Base-by-base conservation (phyloP, 2,797 vertebrate species). In the Sebastes hubbsi region DNA sequence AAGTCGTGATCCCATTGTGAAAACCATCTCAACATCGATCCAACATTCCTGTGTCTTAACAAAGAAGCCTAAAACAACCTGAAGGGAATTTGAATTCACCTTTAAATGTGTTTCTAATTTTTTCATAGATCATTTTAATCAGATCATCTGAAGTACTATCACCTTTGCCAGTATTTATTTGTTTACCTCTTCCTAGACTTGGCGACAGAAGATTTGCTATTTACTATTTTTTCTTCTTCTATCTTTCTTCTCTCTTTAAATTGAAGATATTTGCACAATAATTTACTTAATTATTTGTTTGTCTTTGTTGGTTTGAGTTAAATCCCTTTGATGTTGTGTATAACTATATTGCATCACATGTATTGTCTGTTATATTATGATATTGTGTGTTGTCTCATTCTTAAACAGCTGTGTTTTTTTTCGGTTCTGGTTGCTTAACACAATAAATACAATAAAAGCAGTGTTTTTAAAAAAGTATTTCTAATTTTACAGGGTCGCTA, bases 401-500 rank as follows among this genome's bases (percentile, higher is more conserved):
- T 65, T 38, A 9, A 70, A 22, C 6, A 24, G 11, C 22, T 38
- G 2, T 38, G 20, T 38, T 38, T 77, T 38, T 69, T 6, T 20
- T 1, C 1, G 0, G 2, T 25, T 52, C 36, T 29, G 18, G 12
- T 27, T 63, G 5, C 29, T 46, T 12, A 30, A 24, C 6, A 20
- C 29, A 60, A 29, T 4, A 55, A 64, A 46, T 20, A 11, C 12
- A 10, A 58, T 60, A 55, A 24, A 58, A 64, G 6, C 8, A 4
- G 4, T n/a, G 6, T 42, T 22, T 24, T 24, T 2, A 60, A 30
- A 18, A 46, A 25, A 2, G 1, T 12, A 4, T 38, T 56, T 77
- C 16, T 78, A 2, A 59, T 55, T 76, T 80, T 46, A 7, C 89
- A 98, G 97, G 96, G 12, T 97, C 96, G 1, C 94, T 97, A 79